A percentile compares a stretch with the other conserved stretches of the same genome.
phyloP scores from a whole-genome alignment of 1,140 invertebrate genomes.

The Sipha flava region DNA sequence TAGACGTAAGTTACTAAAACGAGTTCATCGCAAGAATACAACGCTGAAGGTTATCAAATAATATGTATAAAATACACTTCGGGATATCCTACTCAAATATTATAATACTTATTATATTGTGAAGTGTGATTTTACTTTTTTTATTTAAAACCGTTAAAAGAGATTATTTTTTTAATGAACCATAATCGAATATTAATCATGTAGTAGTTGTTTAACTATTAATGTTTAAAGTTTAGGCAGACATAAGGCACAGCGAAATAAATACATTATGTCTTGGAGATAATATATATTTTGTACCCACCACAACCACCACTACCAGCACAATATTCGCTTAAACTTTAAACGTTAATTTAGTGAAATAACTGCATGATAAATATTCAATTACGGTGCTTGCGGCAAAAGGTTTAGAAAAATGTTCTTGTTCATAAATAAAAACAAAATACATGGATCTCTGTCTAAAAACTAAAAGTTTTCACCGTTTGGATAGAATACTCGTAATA shows the following conservation, averaged over 20 bases:
- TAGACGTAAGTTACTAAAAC: too few species aligned
- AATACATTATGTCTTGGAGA: neutral
- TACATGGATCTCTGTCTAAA: neutral
- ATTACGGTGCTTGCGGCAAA: neutral
- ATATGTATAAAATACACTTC: too few species aligned
- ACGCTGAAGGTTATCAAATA: too few species aligned
- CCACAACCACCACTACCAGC: neutral
- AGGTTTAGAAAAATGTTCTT: neutral
- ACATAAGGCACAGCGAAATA: neutral
- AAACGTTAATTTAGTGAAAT: slow-evolving; percentile 1
- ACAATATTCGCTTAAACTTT: neutral
- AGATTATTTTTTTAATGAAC: neutral
- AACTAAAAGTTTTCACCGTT: neutral
- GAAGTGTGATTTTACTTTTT: too few species aligned
- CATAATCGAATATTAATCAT: neutral
- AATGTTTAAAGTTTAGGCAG: neutral
- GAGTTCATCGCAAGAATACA: too few species aligned
- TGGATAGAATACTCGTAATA: neutral
- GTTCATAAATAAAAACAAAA: neutral
- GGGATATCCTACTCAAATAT: too few species aligned
- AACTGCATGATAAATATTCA: neutral
- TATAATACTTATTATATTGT: too few species aligned
- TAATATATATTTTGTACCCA: neutral
- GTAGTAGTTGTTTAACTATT: neutral
- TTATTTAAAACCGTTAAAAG: neutral